Base-by-base conservation (phyloP, 1,140 invertebrate genomes). In the roundworm (Caenorhabditis elegans) region DNA sequence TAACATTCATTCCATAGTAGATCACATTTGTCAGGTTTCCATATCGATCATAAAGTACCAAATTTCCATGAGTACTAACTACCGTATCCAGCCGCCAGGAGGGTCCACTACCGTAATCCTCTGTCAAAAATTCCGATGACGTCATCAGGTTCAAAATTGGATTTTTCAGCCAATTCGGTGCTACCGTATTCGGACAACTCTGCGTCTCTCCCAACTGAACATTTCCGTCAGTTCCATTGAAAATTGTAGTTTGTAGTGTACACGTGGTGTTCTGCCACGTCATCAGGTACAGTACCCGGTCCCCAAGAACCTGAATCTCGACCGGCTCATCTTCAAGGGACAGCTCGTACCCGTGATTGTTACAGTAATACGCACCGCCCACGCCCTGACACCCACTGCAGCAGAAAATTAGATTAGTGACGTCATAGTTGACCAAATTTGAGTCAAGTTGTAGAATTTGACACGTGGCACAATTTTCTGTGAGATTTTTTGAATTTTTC, bases 241-340 rank as follows among this genome's bases (percentile, higher is more conserved):
- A 24, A 3, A 22, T 39, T 22, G 60, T 70, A 70, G 60, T 70
- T 70, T 70, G 60, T 70, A 70, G 60, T 39, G 60, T 70, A 22
- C 60, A 70, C 10, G 60, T 70, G 19, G n/a, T n/a, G 19, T 31
- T 5, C 22, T 70, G 60, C 60, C 60, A 70, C 17, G 60, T 70
- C 60, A 70, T n/a, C 34, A 70, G 1, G 26, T 70, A 70, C 34
- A 70, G 28, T 17, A 31, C 19, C 0, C 15, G 3, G 5, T 11
- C 6, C 0, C 28, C 0, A 3, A 17, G 3, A 0, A 70, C 34
- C 43, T 70, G 60, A 39, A 70, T 43, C 13, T 70, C 60, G 3
- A 24, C 28, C 11, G 60, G 60, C 0, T 31, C 26, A 39, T 70
- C 60, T 22, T n/a, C 2, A 11, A 70, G 8, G 2, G 22, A 1